phyloP scores from a whole-genome alignment of 2,113 vertebrate species.

The Barnardius zonarius region DNA sequence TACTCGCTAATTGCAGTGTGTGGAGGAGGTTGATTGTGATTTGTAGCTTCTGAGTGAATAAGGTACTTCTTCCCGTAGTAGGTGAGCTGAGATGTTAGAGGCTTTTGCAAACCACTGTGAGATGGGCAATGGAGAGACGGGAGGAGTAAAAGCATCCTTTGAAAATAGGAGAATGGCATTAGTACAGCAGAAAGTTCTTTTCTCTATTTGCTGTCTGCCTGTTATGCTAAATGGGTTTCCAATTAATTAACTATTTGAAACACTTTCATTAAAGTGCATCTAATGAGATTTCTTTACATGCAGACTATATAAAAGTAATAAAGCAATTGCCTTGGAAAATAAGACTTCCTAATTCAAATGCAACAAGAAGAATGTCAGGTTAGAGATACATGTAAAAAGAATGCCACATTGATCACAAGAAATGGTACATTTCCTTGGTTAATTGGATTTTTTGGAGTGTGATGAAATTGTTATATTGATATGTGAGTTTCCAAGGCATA shows the following conservation, averaged over 20 bases:
- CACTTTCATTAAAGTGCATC: not conserved
- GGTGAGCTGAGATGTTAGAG: not conserved
- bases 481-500: not conserved
- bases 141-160: not conserved
- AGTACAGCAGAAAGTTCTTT: not conserved
- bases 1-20: not conserved
- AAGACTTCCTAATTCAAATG: not conserved
- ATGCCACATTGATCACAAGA: not conserved
- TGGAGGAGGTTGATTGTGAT: not conserved
- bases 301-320: not conserved
- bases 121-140: not conserved
- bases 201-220: not conserved
- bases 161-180: not conserved
- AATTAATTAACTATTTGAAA: not conserved
- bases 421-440: not conserved
- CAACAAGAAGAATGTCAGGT: not conserved
- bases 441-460: not conserved
- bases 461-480: not conserved
- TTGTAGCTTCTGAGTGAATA: not conserved
- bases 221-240: not conserved
- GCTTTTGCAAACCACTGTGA: not conserved
- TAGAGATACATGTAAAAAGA: not conserved
- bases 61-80: not conserved
- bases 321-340: not conserved
- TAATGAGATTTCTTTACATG: not conserved